phyloP scores from a whole-genome alignment of 2,888 invertebrate species.

The Calameuta pallipes region DNA sequence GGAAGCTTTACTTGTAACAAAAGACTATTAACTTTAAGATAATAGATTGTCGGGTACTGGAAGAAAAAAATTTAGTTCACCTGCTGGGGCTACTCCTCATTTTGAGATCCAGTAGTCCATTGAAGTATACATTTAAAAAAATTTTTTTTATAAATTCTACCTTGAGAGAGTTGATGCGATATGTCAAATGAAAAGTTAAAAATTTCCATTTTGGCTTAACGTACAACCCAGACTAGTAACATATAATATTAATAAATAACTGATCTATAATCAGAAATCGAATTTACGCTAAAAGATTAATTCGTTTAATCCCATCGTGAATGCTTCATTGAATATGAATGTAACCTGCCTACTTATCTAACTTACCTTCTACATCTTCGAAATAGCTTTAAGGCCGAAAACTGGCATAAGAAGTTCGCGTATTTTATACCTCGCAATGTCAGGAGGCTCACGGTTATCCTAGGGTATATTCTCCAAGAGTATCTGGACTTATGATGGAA shows the following conservation, averaged over 20 bases:
- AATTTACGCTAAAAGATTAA: neutral
- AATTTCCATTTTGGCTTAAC: neutral
- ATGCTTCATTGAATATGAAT: neutral
- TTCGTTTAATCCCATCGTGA: neutral
- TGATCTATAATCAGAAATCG: neutral
- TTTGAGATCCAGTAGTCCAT: conserved; percentile 12
- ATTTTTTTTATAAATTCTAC: conserved; percentile 14
- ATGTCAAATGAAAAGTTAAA: conserved; percentile 5
- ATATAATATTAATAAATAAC: neutral
- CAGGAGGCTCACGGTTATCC: conserved; percentile 52
- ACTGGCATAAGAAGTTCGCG: conserved; percentile 51
- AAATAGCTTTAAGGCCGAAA: neutral
- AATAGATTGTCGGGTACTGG: neutral
- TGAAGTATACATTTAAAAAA: neutral
- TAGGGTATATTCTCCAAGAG: conserved; percentile 58
- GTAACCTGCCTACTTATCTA: neutral
- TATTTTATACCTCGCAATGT: conserved; percentile 49
- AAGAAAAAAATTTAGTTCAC: neutral
- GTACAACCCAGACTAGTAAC: neutral
- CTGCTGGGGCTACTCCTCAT: conserved; percentile 19
- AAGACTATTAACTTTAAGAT: neutral
- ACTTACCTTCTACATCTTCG: neutral
- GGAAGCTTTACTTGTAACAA: neutral
- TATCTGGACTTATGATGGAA: conserved; percentile 67
- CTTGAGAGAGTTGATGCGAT: conserved; percentile 15